Base-by-base conservation (phyloP, 2,113 vertebrate genomes). In the Ictidomys tridecemlineatus region DNA sequence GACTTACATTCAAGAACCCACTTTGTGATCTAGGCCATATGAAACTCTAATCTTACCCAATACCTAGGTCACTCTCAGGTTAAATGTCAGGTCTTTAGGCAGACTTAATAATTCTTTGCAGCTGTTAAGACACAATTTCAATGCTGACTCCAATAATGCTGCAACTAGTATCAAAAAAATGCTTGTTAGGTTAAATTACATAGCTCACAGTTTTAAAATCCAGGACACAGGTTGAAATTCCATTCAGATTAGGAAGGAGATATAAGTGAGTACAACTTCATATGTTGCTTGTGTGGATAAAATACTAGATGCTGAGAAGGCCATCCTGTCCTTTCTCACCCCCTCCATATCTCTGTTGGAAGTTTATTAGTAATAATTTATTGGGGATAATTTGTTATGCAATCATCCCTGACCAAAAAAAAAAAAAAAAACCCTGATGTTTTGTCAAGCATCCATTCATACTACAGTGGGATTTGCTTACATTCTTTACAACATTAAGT, bases 71-170 rank as follows among this genome's bases (percentile, higher is more conserved):
- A 85, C 34, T 79, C 24, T 24, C 26, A 42, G 79, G 20, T 72
- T 78, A 85, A 90, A 69, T 67, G 30, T 78, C 84, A 51, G 9
- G 30, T 69, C 34, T 85, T 91, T 53, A 76, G 4, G 7, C 18
- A 84, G 26, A 8, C 30, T 76, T 91, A 84, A 78, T 65, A 85
- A 85, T 93, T 76, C 5, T 61, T 92, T 88, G 18, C 79, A 93
- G 39, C 34, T 80, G 3, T 91, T 84, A 76, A 16, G 34, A 87
- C 24, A 48, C 12, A 13, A 67, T 87, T 94, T 89, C 56, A 84
- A 24, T 78, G 32, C 20, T 86, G 26, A 8, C 42, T 91, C 79
- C 22, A 53, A 17, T 92, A 89, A 69, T 61, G 18, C 58, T 69
- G 76, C 30, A 86, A 73, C 4, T 83, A 42, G 13, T 63, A 53